Conservation (phyloP, 1,140 invertebrate species). For the Eueides isabella region DNA sequence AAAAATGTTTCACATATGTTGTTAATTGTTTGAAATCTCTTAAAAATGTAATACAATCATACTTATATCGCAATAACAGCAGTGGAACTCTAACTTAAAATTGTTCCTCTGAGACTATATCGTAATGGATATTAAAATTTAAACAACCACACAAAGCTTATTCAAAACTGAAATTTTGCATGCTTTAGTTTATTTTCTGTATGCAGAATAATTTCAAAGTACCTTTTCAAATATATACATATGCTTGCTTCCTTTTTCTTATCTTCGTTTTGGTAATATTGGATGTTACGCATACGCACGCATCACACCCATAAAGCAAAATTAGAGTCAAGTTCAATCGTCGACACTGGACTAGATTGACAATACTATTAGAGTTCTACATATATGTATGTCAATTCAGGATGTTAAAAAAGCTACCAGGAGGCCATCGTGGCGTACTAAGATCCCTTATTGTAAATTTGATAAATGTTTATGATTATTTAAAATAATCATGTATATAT, state of each 20-base stretch:
- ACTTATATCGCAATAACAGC: slow-evolving; percentile 18
- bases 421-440: too few relatives aligned
- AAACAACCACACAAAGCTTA: slow-evolving; percentile 23
- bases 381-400: too few relatives aligned
- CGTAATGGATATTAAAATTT: slow-evolving; percentile 35
- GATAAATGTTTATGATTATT: too few relatives aligned
- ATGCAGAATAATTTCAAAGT: not conserved
- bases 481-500: too few relatives aligned
- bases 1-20: not conserved
- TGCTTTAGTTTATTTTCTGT: slow-evolving; percentile 8
- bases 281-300: too few relatives aligned
- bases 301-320: too few relatives aligned
- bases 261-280: too few relatives aligned
- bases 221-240: not conserved
- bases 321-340: too few relatives aligned
- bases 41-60: slow-evolving; percentile 23
- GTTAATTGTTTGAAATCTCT: slow-evolving; percentile 8
- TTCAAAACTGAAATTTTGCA: slow-evolving; percentile 20
- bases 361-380: too few relatives aligned
- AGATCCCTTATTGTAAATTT: too few relatives aligned
- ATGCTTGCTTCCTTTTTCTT: not conserved
- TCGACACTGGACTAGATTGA: too few relatives aligned
- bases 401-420: too few relatives aligned
- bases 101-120: slow-evolving; percentile 22
- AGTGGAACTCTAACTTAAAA: slow-evolving; percentile 25